A percentile compares a stretch with the other conserved stretches of the same genome.
These are phyloP conservation scores for Empis stercorea DNA, from an alignment of 2,888 invertebrate species.

Conservation along the genomic window DNA sequence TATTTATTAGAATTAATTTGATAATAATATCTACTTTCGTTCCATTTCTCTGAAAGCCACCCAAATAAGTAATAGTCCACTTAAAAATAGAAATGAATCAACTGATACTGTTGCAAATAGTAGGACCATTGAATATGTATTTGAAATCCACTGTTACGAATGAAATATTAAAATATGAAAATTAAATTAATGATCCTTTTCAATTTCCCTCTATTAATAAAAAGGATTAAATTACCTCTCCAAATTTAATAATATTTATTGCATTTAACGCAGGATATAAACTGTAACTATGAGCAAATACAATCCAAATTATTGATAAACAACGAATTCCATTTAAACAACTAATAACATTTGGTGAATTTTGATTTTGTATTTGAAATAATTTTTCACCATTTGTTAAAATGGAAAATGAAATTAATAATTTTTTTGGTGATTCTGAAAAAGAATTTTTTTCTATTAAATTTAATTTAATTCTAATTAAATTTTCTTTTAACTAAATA, in stretches of 20 bases:
- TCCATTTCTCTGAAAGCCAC: conserved; percentile 18
- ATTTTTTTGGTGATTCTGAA: not conserved
- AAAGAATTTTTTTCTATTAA: not conserved
- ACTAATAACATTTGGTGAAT: conserved; percentile 18
- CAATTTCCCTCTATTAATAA: too few relatives aligned
- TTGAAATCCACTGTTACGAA: conserved; percentile 1
- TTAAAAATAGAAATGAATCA: conserved; percentile 47
- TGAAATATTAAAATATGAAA: too few relatives aligned
- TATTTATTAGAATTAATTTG: not conserved
- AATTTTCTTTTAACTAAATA: not conserved
- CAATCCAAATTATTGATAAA: conserved; percentile 33
- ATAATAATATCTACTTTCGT: not conserved
- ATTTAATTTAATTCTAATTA: not conserved
- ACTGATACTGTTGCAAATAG: conserved; percentile 38
- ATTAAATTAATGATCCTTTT: not conserved
- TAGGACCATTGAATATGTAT: conserved; percentile 11
- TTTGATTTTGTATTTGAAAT: conserved; percentile 5
- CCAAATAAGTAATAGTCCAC: conserved; percentile 40
- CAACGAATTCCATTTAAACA: conserved; percentile 32
- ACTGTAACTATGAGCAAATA: conserved; percentile 24
- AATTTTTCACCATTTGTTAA: conserved; percentile 7
- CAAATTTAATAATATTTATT: not conserved
- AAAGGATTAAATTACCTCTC: too few relatives aligned
- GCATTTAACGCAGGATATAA: not conserved
- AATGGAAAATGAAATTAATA: conserved; percentile 7